Evolutionary conservation across 2,797 vertebrate species (phyloP), one percentile per base, ranked within the genome.

Genomic region (Enteromius paludinosus): DNA sequence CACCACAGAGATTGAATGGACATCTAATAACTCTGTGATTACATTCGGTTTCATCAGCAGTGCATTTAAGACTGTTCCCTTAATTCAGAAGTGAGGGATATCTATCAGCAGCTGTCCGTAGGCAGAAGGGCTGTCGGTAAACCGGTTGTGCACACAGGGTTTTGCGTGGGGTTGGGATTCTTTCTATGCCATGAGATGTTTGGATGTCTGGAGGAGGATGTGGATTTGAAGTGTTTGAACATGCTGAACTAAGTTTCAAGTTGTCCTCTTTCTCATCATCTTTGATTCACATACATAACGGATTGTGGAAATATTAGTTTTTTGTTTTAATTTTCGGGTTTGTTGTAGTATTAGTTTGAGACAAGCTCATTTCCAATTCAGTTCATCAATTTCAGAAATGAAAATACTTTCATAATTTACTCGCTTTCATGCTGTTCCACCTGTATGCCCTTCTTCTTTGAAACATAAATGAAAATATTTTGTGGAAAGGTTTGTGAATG

Each of bases 1-100:
- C 1, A 38, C 7, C n/a, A 17, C 30, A n/a, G 35, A 41, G 41
- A 49, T 28, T 64, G 59, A 64, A 25, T 47, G 25, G 49, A 77
- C 28, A 12, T 77, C 64, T 77, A 47, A 62, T 45, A 64, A 45
- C 4, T 35, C 10, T 18, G 25, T 10, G 25, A 61, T 81, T 81
- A 20, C 49, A 38, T 62, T 62, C 11, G 10, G 68, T 62, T 81
- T 71, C 79, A 81, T 81, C 68, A 79, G 66, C 78, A 43, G 52
- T 30, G 12, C n/a, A n/a, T 47, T 72, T 81, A 64, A 18, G 38
- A 64, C 23, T 54, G 20, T 41, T 68, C 6, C 3, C 23, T 56
- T n/a, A 20, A 54, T 43, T 71, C 38, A 70, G 64, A 45, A 70
- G 54, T 61, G 25, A 80, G 25, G 14, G 38, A 72, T 72, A 15